phyloP scores from a whole-genome alignment of 2,888 invertebrate genomes.

The Eucriotettix oculatus region DNA sequence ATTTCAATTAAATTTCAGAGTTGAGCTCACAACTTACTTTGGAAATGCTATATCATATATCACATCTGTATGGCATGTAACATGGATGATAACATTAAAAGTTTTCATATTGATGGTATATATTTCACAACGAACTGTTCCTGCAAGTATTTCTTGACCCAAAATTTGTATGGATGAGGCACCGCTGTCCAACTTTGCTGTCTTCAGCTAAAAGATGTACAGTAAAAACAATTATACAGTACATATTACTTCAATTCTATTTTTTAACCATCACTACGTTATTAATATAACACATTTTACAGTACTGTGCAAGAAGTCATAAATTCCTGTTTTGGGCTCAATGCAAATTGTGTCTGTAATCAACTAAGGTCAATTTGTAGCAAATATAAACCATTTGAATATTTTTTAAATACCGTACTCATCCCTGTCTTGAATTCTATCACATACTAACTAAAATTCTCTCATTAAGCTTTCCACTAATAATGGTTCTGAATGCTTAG shows the following conservation, averaged over 20 bases:
- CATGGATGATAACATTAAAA: constrained; percentile 49
- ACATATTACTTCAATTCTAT: too few relatives aligned
- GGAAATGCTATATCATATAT: constrained; percentile 76
- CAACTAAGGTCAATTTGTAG: too few relatives aligned
- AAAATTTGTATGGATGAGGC: constrained; percentile 59
- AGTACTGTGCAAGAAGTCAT: not conserved
- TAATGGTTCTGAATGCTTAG: too few relatives aligned
- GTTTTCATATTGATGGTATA: constrained; percentile 52
- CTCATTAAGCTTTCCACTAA: too few relatives aligned
- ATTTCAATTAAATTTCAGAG: not conserved
- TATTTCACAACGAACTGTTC: constrained; percentile 65
- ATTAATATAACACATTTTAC: too few relatives aligned
- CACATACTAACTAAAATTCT: too few relatives aligned
- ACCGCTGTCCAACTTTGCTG: constrained; percentile 40
- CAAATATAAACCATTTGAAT: too few relatives aligned
- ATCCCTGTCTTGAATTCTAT: too few relatives aligned
- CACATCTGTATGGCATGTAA: constrained; percentile 67
- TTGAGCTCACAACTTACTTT: constrained; percentile 40
- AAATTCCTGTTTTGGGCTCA: not conserved
- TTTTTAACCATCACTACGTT: too few relatives aligned
- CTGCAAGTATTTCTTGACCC: constrained; percentile 47
- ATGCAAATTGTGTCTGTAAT: too few relatives aligned
- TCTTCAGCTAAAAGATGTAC: constrained; percentile 30
- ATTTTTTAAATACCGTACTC: too few relatives aligned
- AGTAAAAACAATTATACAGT: not conserved